Evolutionary conservation across 2,113 vertebrate species (phyloP), one percentile per base, ranked within the genome.

Genomic region (Pluvialis apricaria): DNA sequence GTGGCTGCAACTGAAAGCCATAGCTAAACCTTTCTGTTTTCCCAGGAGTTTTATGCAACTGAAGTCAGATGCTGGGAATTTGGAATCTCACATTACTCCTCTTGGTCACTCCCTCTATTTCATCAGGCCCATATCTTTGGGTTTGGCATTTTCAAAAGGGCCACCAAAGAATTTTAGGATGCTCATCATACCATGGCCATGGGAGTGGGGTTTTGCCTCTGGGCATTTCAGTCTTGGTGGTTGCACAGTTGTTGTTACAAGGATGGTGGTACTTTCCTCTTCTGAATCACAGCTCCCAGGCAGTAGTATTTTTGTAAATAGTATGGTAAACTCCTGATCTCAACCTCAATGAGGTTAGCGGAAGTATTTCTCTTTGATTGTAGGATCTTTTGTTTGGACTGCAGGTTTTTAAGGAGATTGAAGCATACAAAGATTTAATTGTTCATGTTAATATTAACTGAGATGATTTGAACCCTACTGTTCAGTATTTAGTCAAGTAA

Each of bases 211-310:
- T 55, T 90, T 95, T 94, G 55, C 44, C 38, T 86, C 29, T 82
- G 69, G 31, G 47, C 16, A 2, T 47, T 78, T 93, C 38, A 18
- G 52, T 90, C 47, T 68, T 70, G 1, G 3, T 86, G 65, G 34
- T 19, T 76, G 26, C 54, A 31, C 82, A 96, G 95, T 91, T 97
- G 88, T 61, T 92, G 47, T 94, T 71, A 31, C 29, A 32, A 40
- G 31, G 24, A 14, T 57, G 25, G 62, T 54, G 85, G 31, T 71
- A 29, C 77, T 92, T 90, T 26, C 31, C 15, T 54, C 34, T 71
- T 16, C 11, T 60, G 47, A 58, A 55, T 66, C n/a, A 21, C 28
- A 51, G 11, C 72, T 86, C 26, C 45, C 42, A 77, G 28, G 17
- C 64, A n/a, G 20, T 26, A 51, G 14, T 54, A 24, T 65, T 85